Percentiles rank a stretch among this genome's conserved stretches.
Evolutionary conservation across 2,113 vertebrate species (phyloP).

Genomic region (Phalacrocorax pelagicus): DNA sequence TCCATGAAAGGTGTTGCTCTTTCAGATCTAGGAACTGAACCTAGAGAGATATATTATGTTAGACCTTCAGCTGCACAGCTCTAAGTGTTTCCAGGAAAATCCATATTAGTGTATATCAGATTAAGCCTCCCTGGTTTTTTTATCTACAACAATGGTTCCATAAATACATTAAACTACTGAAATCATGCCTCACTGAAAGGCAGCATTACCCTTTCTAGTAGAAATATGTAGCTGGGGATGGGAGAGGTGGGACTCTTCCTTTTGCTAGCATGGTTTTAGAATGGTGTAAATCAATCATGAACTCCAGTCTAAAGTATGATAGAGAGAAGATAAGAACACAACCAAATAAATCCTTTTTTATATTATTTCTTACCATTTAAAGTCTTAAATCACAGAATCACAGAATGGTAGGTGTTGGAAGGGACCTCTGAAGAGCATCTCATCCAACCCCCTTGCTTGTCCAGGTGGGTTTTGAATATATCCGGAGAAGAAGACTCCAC

Average conservation of each 20-base stretch:
- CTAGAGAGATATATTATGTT: background rate
- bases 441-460: no score
- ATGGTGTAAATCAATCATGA: background rate
- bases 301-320: background rate
- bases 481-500: no score
- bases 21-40: background rate
- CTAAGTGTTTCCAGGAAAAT: background rate
- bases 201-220: background rate
- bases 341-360: background rate
- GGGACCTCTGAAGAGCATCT: no score
- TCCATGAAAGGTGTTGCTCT: background rate
- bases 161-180: background rate
- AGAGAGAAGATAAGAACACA: background rate
- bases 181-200: background rate
- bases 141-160: background rate
- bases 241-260: background rate
- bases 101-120: background rate
- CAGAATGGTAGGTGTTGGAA: no score
- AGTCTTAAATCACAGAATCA: background rate
- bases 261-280: background rate
- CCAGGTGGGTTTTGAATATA: no score
- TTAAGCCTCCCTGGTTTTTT: background rate
- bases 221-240: background rate
- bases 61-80: background rate
- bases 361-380: background rate